These are phyloP conservation scores for Eleginops maclovinus DNA, from an alignment of 2,113 vertebrate genomes.

Conservation along the genomic window DNA sequence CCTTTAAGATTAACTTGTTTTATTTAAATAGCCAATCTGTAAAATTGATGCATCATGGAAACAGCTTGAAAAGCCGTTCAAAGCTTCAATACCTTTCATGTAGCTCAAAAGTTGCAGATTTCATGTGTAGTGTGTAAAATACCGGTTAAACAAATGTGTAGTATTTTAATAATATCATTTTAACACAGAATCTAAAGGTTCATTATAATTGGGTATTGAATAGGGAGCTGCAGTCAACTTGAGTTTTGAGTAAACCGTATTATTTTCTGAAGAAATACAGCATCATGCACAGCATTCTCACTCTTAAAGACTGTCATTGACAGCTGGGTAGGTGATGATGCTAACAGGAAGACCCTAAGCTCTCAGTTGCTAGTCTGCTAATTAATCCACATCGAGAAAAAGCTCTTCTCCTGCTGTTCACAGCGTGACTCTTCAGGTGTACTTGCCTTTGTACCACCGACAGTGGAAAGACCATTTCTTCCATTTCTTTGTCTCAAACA, in stretches of 20 bases:
- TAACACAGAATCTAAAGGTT: background rate
- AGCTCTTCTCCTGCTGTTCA: slow-evolving; percentile 48
- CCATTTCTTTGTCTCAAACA: slow-evolving; percentile 1
- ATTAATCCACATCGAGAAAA: slow-evolving; percentile 40
- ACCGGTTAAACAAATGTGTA: too few species aligned
- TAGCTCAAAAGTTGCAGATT: too few species aligned
- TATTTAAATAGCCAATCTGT: slow-evolving; percentile 12
- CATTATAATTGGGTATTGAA: background rate
- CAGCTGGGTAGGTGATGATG: background rate
- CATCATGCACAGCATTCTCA: background rate
- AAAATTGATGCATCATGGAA: slow-evolving; percentile 8
- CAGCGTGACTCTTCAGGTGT: slow-evolving; percentile 51
- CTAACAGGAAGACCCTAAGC: background rate
- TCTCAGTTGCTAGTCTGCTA: slow-evolving; percentile 23
- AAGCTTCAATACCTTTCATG: too few species aligned
- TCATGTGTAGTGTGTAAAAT: too few species aligned
- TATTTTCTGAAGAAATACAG: too few species aligned
- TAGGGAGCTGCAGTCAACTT: background rate
- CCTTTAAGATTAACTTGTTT: slow-evolving; percentile 6
- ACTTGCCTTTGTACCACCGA: slow-evolving; percentile 26
- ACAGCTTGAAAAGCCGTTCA: slow-evolving; percentile 6
- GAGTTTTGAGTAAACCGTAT: background rate
- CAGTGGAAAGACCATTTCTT: slow-evolving; percentile 7
- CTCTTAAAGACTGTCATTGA: background rate
- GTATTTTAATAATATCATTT: background rate